These are phyloP conservation scores for Phoebastria nigripes DNA, from an alignment of 2,797 vertebrate species.

Conservation along the genomic window DNA sequence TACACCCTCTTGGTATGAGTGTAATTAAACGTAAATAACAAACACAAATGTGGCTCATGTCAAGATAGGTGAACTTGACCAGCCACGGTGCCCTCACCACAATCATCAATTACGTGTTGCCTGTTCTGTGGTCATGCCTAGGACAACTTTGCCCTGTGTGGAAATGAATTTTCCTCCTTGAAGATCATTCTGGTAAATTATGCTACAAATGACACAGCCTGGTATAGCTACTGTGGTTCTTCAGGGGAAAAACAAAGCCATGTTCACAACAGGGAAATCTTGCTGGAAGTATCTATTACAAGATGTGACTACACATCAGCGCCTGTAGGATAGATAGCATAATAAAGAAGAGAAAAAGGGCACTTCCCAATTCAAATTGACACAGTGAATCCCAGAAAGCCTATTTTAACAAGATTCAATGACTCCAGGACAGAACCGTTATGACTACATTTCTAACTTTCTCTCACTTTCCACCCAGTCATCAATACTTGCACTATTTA, in stretches of 20 bases:
- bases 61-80: not conserved
- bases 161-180: not conserved
- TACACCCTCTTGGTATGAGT: not conserved
- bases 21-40: not conserved
- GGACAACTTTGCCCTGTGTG: not conserved
- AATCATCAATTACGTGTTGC: rapidly evolving
- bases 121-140: not conserved
- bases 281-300: not conserved
- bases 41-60: not conserved
- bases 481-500: not conserved
- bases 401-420: slow-evolving; percentile 1
- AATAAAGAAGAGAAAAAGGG: slow-evolving; percentile 16
- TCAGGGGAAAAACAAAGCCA: not conserved
- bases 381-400: not conserved
- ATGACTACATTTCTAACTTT: not conserved
- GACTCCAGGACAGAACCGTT: not conserved
- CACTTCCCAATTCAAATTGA: not conserved
- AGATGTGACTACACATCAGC: not conserved
- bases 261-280: not conserved
- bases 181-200: not conserved
- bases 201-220: not conserved
- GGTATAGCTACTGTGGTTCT: not conserved
- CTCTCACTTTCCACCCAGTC: not conserved
- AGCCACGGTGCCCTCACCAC: not conserved
- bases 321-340: not conserved